Conservation (phyloP, 2,888 invertebrate genomes). For the Perdita meconis region DNA sequence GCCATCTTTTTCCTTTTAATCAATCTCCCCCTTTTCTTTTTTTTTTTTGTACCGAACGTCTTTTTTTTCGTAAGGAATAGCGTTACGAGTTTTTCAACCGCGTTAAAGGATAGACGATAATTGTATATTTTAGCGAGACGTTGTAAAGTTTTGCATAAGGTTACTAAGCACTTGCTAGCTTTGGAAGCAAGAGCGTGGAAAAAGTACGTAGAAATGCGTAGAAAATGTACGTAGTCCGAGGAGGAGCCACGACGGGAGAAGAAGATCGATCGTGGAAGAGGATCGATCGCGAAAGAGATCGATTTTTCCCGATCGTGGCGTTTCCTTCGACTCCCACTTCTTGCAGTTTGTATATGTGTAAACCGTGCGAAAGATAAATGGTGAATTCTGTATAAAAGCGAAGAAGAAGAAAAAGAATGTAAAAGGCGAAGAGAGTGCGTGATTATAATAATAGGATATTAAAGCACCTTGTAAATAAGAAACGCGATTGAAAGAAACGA, state of each 20-base stretch:
- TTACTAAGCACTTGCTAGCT: conserved; percentile 60
- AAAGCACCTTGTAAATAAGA: conserved; percentile 54
- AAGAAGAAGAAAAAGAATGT: not conserved
- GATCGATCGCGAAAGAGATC: not conserved
- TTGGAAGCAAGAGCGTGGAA: conserved; percentile 35
- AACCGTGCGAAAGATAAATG: conserved; percentile 25
- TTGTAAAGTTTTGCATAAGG: conserved; percentile 65
- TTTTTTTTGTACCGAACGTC: conserved; percentile 40
- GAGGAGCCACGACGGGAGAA: too few relatives aligned
- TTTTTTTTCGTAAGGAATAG: conserved; percentile 41
- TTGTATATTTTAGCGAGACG: conserved; percentile 65
- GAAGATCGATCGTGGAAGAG: not conserved
- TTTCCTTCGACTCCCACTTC: conserved; percentile 20
- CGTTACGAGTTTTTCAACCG: conserved; percentile 47
- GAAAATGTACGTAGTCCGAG: too few relatives aligned
- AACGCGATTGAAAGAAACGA: conserved; percentile 42
- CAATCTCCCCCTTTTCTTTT: too few relatives aligned
- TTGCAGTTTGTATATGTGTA: conserved; percentile 32
- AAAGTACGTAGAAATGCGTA: too few relatives aligned
- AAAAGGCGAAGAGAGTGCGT: conserved; percentile 10
- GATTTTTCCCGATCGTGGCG: not conserved
- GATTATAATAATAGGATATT: conserved; percentile 17
- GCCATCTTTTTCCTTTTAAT: not conserved
- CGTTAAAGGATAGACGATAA: conserved; percentile 48
- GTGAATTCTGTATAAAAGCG: not conserved